Conservation (phyloP, 1,140 invertebrate species). For the Zaprionus nigranus region DNA sequence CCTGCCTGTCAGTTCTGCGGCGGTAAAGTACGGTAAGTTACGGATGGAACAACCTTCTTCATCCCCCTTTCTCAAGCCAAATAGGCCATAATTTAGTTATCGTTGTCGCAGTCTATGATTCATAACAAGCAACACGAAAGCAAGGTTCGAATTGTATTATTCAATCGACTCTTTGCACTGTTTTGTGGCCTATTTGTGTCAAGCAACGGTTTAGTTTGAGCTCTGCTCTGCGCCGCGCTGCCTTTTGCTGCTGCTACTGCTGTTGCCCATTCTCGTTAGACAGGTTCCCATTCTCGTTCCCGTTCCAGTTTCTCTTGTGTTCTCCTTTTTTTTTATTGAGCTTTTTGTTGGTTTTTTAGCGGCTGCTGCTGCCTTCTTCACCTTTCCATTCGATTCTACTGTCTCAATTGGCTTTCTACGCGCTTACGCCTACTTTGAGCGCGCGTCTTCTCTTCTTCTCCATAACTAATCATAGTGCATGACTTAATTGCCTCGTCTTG, state of each 20-base stretch:
- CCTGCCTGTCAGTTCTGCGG: constrained; percentile 94
- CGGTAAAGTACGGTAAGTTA: constrained; percentile 94
- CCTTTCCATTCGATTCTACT: constrained; percentile 26
- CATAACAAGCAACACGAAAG: constrained; percentile 32
- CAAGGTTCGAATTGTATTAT: constrained; percentile 51
- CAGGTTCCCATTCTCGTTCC: constrained; percentile 55
- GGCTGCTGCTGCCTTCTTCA: constrained; percentile 5
- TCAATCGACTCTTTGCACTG: constrained; percentile 52
- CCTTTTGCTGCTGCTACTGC: constrained; percentile 32
- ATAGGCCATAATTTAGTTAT: constrained; percentile 40
- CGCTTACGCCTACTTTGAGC: constrained; percentile 35
- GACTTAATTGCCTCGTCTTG: constrained; percentile 37
- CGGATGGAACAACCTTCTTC: background rate
- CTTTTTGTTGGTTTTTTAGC: constrained; percentile 14
- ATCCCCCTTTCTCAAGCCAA: background rate
- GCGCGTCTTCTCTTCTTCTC: background rate
- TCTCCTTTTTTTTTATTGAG: constrained; percentile 5
- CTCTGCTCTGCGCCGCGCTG: constrained; percentile 22
- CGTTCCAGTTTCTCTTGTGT: constrained; percentile 23
- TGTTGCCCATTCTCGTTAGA: constrained; percentile 68
- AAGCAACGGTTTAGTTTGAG: constrained; percentile 75
- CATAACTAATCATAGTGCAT: constrained; percentile 30
- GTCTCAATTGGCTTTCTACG: constrained; percentile 40
- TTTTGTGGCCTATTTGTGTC: constrained; percentile 73
- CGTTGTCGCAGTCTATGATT: constrained; percentile 42